Evolutionary conservation across 2,888 invertebrate genomes (phyloP).

Genomic region (Drosophila pseudotalamancana): DNA sequence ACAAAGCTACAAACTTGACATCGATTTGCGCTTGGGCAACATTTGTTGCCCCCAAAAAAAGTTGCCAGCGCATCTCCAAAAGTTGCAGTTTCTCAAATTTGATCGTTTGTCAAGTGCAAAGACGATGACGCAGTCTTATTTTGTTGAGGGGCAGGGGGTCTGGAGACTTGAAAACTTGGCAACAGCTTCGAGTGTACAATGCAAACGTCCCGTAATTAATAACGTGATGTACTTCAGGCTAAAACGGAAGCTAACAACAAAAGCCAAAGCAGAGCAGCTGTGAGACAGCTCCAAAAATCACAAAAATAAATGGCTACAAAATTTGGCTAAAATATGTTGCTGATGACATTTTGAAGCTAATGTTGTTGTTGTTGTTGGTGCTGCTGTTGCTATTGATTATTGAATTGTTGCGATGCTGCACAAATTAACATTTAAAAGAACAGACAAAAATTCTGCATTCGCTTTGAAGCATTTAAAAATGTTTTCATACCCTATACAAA

Average conservation of each 20-base stretch:
- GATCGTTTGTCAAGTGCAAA: constrained; percentile 49
- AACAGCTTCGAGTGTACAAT: constrained; percentile 27
- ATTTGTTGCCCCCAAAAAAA: constrained; percentile 26
- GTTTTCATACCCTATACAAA: constrained; percentile 24
- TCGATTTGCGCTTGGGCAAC: constrained; percentile 50
- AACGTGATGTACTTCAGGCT: constrained; percentile 54
- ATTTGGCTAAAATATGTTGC: constrained; percentile 48
- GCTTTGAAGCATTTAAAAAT: constrained; percentile 43
- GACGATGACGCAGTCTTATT: constrained; percentile 39
- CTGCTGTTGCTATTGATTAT: constrained; percentile 56
- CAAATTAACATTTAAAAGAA: constrained; percentile 68
- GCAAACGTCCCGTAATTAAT: constrained; percentile 54
- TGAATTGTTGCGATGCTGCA: constrained; percentile 70
- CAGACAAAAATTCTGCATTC: constrained; percentile 60
- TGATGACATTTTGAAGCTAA: constrained; percentile 56
- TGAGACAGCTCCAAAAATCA: constrained; percentile 2
- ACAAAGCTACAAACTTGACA: constrained; percentile 43
- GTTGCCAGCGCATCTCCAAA: constrained; percentile 29
- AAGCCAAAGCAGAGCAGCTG: constrained; percentile 28
- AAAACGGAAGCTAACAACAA: constrained; percentile 62
- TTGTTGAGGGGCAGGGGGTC: neutral
- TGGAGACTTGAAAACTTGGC: constrained; percentile 29
- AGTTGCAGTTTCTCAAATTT: constrained; percentile 39
- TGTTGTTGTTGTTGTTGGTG: constrained; percentile 17
- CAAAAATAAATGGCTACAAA: constrained; percentile 7